Percentiles rank a stretch among this genome's conserved stretches.
These are phyloP conservation scores for Streptopelia turtur DNA, from an alignment of 2,797 vertebrate species.

Conservation along the genomic window DNA sequence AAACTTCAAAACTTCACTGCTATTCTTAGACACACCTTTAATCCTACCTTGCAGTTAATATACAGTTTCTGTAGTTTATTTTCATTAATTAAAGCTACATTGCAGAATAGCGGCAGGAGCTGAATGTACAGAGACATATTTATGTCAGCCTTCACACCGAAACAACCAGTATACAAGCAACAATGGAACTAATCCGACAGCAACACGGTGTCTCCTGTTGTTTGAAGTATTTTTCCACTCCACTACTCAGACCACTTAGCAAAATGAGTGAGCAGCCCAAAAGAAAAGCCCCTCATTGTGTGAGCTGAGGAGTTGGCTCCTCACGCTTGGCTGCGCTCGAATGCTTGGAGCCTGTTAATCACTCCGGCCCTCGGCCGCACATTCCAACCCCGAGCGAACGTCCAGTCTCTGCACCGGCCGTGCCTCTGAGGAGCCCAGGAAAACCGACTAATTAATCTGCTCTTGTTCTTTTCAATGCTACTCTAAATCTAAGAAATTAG, in stretches of 20 bases:
- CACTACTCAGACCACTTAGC: slow-evolving; percentile 1
- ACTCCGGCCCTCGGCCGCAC: slow-evolving; percentile 57
- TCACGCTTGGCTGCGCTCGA: slow-evolving; percentile 74
- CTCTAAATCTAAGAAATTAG: slow-evolving; percentile 59
- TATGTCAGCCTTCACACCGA: background rate
- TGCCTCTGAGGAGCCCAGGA: slow-evolving; percentile 36
- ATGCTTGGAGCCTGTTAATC: slow-evolving; percentile 65
- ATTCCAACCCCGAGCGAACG: slow-evolving; percentile 62
- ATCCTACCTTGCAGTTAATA: background rate
- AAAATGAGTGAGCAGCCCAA: background rate
- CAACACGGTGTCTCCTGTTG: background rate
- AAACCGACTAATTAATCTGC: slow-evolving; percentile 74
- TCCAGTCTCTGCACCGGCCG: slow-evolving; percentile 37
- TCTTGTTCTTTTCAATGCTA: slow-evolving; percentile 68
- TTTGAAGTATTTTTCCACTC: slow-evolving; percentile 37
- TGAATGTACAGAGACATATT: background rate
- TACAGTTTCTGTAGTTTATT: background rate
- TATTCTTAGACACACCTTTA: background rate
- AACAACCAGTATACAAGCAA: background rate
- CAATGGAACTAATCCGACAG: background rate
- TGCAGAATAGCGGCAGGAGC: background rate
- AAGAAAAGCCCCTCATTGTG: slow-evolving; percentile 54
- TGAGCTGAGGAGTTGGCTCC: slow-evolving; percentile 67
- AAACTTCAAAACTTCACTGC: background rate
- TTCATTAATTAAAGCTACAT: background rate